Evolutionary conservation across 2,113 vertebrate species (phyloP).

Genomic region (Nematolebias whitei): DNA sequence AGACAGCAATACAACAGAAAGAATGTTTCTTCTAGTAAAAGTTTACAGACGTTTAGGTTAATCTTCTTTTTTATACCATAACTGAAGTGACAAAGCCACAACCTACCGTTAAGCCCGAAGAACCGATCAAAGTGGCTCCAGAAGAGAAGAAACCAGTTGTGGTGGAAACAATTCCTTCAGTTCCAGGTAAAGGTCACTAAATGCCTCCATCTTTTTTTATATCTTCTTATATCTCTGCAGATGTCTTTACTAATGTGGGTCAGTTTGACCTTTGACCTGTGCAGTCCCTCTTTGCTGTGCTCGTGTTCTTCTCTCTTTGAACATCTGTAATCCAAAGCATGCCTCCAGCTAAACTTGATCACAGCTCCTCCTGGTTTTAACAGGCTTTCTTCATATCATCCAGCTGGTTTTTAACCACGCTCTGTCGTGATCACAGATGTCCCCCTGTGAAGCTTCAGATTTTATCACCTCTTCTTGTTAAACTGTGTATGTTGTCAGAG

Average conservation of each 20-base stretch:
- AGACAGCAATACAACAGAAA: not conserved
- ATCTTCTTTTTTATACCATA: slow-evolving; percentile 33
- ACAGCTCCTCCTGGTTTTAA: too few relatives aligned
- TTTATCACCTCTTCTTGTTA: too few relatives aligned
- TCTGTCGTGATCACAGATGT: too few relatives aligned
- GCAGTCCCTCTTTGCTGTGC: not conserved
- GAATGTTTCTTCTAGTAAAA: not conserved
- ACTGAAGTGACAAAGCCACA: slow-evolving; percentile 46
- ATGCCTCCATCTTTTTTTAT: slow-evolving; percentile 1
- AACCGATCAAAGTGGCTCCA: slow-evolving; percentile 33
- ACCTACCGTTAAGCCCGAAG: slow-evolving; percentile 46
- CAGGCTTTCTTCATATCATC: too few relatives aligned
- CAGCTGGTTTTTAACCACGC: too few relatives aligned
- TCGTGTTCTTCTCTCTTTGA: not conserved
- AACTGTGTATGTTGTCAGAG: not conserved
- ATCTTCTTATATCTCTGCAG: not conserved
- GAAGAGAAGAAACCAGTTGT: slow-evolving; percentile 52
- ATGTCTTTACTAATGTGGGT: not conserved
- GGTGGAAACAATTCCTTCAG: slow-evolving; percentile 39
- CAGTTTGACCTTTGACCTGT: not conserved
- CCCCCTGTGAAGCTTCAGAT: too few relatives aligned
- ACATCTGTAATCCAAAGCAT: not conserved
- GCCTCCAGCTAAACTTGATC: not conserved
- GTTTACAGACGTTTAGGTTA: slow-evolving; percentile 7
- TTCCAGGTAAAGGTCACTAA: slow-evolving; percentile 56